Evolutionary conservation across 2,797 vertebrate genomes (phyloP).

Genomic region (Sebastes goodei): DNA sequence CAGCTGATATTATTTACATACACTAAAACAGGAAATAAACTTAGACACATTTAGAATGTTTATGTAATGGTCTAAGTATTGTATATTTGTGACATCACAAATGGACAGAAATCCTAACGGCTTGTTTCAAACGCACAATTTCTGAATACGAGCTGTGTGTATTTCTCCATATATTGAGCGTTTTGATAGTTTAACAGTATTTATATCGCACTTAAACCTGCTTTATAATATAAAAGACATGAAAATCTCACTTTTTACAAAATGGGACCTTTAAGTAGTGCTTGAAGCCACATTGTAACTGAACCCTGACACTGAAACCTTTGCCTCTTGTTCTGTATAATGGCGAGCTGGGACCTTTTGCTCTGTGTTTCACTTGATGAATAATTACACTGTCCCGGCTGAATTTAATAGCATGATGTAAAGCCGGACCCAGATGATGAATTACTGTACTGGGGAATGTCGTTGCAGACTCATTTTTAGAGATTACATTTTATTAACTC

Average conservation of each 20-base stretch:
- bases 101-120: too few relatives aligned
- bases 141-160: too few relatives aligned
- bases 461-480: constrained; percentile 77
- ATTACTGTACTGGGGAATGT: constrained; percentile 64
- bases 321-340: not conserved
- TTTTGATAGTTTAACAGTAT: too few relatives aligned
- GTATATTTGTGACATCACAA: too few relatives aligned
- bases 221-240: too few relatives aligned
- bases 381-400: constrained; percentile 20
- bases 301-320: not conserved
- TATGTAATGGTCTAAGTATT: too few relatives aligned
- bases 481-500: constrained; percentile 75
- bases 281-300: not conserved
- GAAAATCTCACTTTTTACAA: too few relatives aligned
- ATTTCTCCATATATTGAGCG: too few relatives aligned
- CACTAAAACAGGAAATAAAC: too few relatives aligned
- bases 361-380: constrained; percentile 40
- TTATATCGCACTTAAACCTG: too few relatives aligned
- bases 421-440: constrained; percentile 59
- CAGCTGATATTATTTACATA: too few relatives aligned
- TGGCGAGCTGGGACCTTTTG: not conserved
- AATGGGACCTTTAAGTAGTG: not conserved
- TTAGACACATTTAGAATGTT: accelerated
- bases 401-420: constrained; percentile 42
- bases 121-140: too few relatives aligned